Base-by-base conservation (phyloP, 2,113 vertebrate species). In the Bos javanicus region DNA sequence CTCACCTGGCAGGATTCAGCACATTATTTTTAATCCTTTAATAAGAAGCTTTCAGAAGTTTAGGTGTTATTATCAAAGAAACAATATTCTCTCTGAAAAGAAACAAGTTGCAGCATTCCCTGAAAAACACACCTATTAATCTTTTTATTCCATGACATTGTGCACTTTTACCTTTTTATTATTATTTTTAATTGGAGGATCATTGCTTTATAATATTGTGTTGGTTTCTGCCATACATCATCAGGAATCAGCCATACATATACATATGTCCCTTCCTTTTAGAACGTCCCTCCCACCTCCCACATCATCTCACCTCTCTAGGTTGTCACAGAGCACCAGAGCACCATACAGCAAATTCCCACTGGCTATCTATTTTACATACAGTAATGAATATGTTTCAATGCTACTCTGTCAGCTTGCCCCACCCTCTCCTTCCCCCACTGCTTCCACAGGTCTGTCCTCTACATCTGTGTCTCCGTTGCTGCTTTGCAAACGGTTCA, bases 11-110 rank as follows among this genome's bases (percentile, higher is more conserved):
- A 95, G 64, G 48, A 85, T 57, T 36, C 2, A 50, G 52, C 33
- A 21, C 57, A 52, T 90, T 84, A 50, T 90, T 87, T 94, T 90
- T 71, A 85, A 92, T 86, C n/a, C 33, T 46, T 71, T 94, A 56
- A 87, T 59, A 33, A 85, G 74, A 95, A 82, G 36, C 26, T 93
- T 96, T 94, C 33, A 94, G 71, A 96, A 95, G 46, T 84, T 16
- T 9, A 36, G 46, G 4, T 43, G 9, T 78, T 87, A 43, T 92
- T 90, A 84, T 88, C 46, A 59, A 91, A 8, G 39, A 78, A 90
- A 74, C 11, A 57, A 48, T 64, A 62, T 82, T 90, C 26, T 96
- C 28, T 87, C 33, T 82, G 54, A 92, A 94, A 94, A 67, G 50
- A 95, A 96, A 62, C 8, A 90, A 25, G 30, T 80, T 39, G 17